Conservation (phyloP, 2,888 invertebrate species). For the Druceiella hillmani region DNA sequence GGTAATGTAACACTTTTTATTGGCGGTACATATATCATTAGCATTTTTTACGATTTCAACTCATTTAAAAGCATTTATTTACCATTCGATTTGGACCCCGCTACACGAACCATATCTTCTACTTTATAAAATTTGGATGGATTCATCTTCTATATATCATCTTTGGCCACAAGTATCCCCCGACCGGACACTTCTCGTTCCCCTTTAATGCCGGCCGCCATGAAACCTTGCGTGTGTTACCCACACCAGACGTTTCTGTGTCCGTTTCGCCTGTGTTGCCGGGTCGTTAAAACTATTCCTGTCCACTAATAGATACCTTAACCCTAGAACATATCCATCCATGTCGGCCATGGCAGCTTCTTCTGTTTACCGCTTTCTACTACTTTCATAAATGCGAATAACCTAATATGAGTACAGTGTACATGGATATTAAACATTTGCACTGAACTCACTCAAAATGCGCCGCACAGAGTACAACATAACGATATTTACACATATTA, state of each 20-base stretch:
- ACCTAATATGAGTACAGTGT: slow-evolving; percentile 47
- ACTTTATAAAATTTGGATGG: slow-evolving; percentile 99
- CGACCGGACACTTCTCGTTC: slow-evolving; percentile 95
- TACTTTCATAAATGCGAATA: slow-evolving; percentile 33
- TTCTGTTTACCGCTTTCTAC: slow-evolving; percentile 46
- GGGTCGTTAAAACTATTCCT: slow-evolving; percentile 96
- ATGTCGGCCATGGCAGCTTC: slow-evolving; percentile 60
- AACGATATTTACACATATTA: no score
- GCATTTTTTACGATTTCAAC: no score
- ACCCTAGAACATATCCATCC: slow-evolving; percentile 91
- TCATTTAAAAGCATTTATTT: no score
- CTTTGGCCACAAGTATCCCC: slow-evolving; percentile 82
- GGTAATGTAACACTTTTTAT: no score
- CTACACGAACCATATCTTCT: slow-evolving; percentile 99
- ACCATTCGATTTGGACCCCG: no score
- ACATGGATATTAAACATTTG: slow-evolving; percentile 51
- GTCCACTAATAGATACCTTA: slow-evolving; percentile 95
- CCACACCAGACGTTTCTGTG: slow-evolving; percentile 97
- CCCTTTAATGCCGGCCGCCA: slow-evolving; percentile 92
- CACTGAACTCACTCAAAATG: slow-evolving; percentile 21
- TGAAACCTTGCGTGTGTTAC: slow-evolving; percentile 99
- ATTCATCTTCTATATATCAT: slow-evolving; percentile 99
- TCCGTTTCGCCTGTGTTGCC: slow-evolving; percentile 98
- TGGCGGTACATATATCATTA: no score
- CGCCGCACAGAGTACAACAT: no score